Base-by-base conservation (phyloP, 2,888 invertebrate genomes). In the Arrhopalites spinosus region DNA sequence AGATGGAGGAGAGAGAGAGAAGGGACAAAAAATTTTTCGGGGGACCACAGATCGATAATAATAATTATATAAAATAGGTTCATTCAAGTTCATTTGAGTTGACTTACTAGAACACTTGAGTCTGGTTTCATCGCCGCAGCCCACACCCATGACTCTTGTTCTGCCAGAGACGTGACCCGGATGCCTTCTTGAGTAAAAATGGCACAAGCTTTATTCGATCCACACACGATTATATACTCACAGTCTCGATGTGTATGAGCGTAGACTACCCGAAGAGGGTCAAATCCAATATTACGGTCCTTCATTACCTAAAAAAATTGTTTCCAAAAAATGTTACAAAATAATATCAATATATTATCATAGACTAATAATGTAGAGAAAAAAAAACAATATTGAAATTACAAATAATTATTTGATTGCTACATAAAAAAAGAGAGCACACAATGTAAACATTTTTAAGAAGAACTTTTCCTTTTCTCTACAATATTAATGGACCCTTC, bases 111-210 rank as follows among this genome's bases (percentile, higher is more conserved):
- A n/a, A n/a, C n/a, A 79, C 91, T 90, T 11, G 91, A 90, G 84
- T 89, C 90, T 0, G 93, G 93, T 86, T 92, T 90, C 56, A 93
- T 88, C n/a, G 91, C 91, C 83, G 91, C 90, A 79, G 91, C 90
- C 95, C 95, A 95, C 53, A 95, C 89, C 96, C 95, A 96, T 0
- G 93, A 91, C 81, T 91, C 90, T 79, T 89, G 88, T 80, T 92
- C 91, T 0, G 92, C 92, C 67, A 96, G 88, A 17, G 87, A 87
- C 1, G 92, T 92, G 59, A 96, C 86, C 73, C 90, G 90, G 73
- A 94, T 91, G 0, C 95, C 94, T 81, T 94, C 94, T 82, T 91
- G 90, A 0, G 94, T 95, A 85, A 92, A 92, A 75, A 96, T 88
- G 73, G 89, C 87, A 82, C 93, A 90, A 77, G 90, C 88, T 81